Evolutionary conservation across 2,888 invertebrate species (phyloP), one percentile per base, ranked within the genome.

Genomic region (Rhagonycha fulva): DNA sequence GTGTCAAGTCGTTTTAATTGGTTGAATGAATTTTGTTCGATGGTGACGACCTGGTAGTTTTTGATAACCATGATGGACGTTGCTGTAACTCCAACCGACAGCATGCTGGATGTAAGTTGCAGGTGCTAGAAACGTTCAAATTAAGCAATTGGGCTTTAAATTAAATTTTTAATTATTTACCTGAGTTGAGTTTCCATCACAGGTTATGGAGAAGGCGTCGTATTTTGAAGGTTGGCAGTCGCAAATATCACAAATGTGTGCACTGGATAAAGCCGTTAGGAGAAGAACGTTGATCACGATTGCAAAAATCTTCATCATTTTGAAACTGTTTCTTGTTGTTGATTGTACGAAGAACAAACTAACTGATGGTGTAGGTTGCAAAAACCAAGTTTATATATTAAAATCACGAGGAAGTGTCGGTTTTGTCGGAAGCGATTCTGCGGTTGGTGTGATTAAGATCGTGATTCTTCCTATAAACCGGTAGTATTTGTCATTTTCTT

Each of bases 171-270:
- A 61, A 28, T 60, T 62, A 74, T 47, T 32, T 75, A 77, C 77
- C 67, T 70, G 69, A 9, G 60, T 66, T 26, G 60, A 14, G 24
- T 69, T 14, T 60, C 77, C 71, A 24, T 66, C 69, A 26, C 77
- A 77, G 3, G 67, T 72, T 26, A 77, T 72, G 4, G 77, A 74
- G 66, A 77, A 75, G 0, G 70, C 71, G 26, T 67, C 23, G 14
- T 62, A 62, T 72, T 62, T 30, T 3, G 66, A 14, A 3, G 77
- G 74, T 19, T 74, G 74, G 24, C 77, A 77, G 32, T 74, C 70
- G 62, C 77, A 77, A 61, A 70, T 14, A 74, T 77, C 74, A 70
- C 77, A 77, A 61, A 77, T 74, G 14, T 77, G 71, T 9, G 71
- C 71, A 30, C 62, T 47, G 9, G 14, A 32, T 32, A 76, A 62